Conservation (phyloP, 2,888 invertebrate species). For the Tuta absoluta region DNA sequence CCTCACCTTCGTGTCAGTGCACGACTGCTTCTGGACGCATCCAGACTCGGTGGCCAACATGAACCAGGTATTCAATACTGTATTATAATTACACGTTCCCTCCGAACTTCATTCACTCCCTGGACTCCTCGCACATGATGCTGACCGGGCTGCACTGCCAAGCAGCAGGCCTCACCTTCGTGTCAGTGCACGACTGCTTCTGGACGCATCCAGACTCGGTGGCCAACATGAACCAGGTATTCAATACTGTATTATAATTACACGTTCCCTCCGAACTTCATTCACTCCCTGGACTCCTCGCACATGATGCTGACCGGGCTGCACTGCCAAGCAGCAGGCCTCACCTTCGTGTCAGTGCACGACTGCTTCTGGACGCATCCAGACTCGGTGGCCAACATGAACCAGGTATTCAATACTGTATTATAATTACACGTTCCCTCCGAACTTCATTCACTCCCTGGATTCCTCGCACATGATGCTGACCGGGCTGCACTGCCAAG, state of each 20-base stretch:
- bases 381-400: conserved; percentile 91
- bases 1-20: conserved; percentile 97
- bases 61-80: no score
- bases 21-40: conserved; percentile 99
- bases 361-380: conserved; percentile 99
- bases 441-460: conserved; percentile 90
- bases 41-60: conserved; percentile 91
- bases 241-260: no score
- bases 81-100: no score
- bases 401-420: conserved; percentile 83
- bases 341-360: conserved; percentile 98
- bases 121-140: conserved; percentile 99
- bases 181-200: conserved; percentile 99
- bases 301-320: conserved; percentile 99
- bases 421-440: no score
- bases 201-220: conserved; percentile 98
- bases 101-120: conserved; percentile 99
- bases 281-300: conserved; percentile 98
- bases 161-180: conserved; percentile 91
- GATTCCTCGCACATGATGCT: conserved; percentile 99
- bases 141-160: conserved; percentile 95
- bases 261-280: no score
- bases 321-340: conserved; percentile 88
- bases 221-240: conserved; percentile 93
- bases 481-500: conserved; percentile 93